These are phyloP conservation scores for Brachionus rubens DNA, from an alignment of 1,140 invertebrate species.

Conservation along the genomic window DNA sequence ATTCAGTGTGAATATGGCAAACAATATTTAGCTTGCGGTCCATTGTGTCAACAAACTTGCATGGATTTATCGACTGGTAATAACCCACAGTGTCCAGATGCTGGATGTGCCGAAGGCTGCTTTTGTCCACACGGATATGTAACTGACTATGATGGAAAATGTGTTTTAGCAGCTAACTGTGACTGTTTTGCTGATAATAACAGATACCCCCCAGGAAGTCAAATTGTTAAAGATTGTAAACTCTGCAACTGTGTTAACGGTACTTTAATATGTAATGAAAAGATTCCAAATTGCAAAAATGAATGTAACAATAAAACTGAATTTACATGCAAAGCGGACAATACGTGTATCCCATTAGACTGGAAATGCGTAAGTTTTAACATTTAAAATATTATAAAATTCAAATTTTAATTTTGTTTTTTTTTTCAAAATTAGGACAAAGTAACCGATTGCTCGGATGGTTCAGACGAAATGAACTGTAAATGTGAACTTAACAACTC, in stretches of 20 bases:
- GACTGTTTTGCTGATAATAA: conserved; percentile 70
- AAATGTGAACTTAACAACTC: conserved; percentile 47
- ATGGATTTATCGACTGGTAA: conserved; percentile 66
- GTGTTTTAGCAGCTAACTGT: conserved; percentile 71
- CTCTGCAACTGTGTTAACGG: conserved; percentile 48
- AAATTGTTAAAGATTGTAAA: conserved; percentile 41
- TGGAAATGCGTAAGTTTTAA: conserved; percentile 63
- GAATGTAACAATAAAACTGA: neutral
- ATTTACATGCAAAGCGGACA: conserved; percentile 4
- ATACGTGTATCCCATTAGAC: conserved; percentile 49
- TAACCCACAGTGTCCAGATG: conserved; percentile 62
- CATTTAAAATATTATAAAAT: neutral
- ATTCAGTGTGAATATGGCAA: conserved; percentile 78
- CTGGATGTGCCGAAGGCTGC: conserved; percentile 80
- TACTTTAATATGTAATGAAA: conserved; percentile 18
- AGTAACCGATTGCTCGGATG: conserved; percentile 68
- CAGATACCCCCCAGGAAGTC: conserved; percentile 63
- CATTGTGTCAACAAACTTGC: conserved; percentile 71
- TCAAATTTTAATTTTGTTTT: too few species aligned
- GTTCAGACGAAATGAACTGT: conserved; percentile 65
- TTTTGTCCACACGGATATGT: conserved; percentile 75
- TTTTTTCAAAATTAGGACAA: conserved; percentile 64
- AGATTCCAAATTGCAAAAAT: conserved; percentile 15
- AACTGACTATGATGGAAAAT: conserved; percentile 68
- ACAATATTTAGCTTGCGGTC: conserved; percentile 72